Evolutionary conservation across 2,113 vertebrate species (phyloP).

Genomic region (Sigmodon hispidus): DNA sequence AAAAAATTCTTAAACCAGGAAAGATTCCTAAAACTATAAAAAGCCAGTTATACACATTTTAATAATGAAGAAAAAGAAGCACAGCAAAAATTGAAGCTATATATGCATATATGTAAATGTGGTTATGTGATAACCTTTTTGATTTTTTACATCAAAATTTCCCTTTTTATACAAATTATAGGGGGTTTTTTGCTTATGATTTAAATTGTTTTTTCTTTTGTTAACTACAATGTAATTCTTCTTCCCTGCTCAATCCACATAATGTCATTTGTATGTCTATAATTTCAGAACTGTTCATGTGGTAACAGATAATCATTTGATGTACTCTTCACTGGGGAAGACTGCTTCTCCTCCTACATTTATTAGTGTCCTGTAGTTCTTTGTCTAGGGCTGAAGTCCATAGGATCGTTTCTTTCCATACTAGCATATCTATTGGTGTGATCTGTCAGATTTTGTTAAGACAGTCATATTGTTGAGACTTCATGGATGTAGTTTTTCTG

Average conservation of each 20-base stretch:
- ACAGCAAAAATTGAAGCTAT: background rate
- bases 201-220: background rate
- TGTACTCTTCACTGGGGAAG: background rate
- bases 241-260: background rate
- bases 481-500: background rate
- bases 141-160: background rate
- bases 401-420: background rate
- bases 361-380: background rate
- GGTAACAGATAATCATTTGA: background rate
- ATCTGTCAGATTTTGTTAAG: background rate
- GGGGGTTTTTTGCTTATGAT: background rate
- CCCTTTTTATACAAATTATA: background rate
- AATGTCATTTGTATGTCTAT: background rate
- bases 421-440: background rate
- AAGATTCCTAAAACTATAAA: background rate
- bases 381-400: background rate
- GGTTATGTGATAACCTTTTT: background rate
- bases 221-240: background rate
- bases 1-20: background rate
- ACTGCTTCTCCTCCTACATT: background rate
- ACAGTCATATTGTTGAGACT: background rate
- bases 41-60: background rate
- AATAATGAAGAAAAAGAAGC: background rate
- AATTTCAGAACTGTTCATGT: background rate
- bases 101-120: background rate